Conservation (phyloP, 2,888 invertebrate genomes). For the Leucophora obtusa region DNA sequence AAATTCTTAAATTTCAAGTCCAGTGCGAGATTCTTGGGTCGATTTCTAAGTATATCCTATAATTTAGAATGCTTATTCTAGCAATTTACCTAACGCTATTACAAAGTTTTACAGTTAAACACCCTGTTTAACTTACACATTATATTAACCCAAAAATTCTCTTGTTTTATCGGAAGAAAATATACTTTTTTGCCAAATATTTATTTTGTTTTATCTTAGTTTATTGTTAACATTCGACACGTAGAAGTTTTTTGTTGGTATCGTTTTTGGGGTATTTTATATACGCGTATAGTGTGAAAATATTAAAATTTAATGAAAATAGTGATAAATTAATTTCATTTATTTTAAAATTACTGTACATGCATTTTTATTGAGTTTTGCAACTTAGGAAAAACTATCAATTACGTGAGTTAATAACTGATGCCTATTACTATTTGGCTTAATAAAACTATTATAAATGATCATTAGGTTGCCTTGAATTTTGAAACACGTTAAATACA, state of each 20-base stretch:
- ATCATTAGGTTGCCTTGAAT: too few relatives aligned
- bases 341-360: background rate
- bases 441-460: too few relatives aligned
- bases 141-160: constrained; percentile 41
- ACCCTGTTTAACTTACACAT: constrained; percentile 51
- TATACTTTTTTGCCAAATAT: constrained; percentile 53
- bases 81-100: too few relatives aligned
- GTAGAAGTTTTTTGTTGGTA: constrained; percentile 43
- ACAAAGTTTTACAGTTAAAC: background rate
- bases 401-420: background rate
- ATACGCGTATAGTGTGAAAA: background rate
- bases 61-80: too few relatives aligned
- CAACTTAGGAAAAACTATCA: background rate
- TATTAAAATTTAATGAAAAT: background rate
- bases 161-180: constrained; percentile 47
- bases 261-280: background rate
- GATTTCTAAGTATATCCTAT: too few relatives aligned
- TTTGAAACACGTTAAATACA: too few relatives aligned
- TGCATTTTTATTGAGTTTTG: background rate
- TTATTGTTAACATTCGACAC: constrained; percentile 63
- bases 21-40: too few relatives aligned
- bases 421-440: too few relatives aligned
- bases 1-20: too few relatives aligned
- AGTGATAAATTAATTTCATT: background rate
- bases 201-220: constrained; percentile 58